phyloP scores from a whole-genome alignment of 2,797 vertebrate species.

The Rhynchotus rufescens region DNA sequence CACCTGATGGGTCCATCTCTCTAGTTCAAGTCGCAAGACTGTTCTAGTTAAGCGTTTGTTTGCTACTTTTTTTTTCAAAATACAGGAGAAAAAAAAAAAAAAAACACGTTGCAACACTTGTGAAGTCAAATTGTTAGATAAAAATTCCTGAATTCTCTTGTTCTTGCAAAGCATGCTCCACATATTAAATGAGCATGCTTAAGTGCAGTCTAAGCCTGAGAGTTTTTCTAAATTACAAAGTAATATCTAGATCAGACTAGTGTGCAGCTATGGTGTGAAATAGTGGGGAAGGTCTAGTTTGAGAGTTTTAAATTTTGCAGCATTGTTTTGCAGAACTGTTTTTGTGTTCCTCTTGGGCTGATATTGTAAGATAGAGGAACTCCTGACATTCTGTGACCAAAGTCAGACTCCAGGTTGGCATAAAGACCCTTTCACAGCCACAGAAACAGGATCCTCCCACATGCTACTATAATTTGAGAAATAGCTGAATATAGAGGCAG shows the following conservation, averaged over 20 bases:
- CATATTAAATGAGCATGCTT: neutral
- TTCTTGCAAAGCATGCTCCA: neutral
- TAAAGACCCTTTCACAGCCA: neutral
- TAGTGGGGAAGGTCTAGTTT: neutral
- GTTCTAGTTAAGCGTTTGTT: neutral
- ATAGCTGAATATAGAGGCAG: neutral
- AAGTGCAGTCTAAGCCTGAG: neutral
- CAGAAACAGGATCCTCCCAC: neutral
- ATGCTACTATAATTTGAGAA: neutral
- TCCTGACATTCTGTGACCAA: neutral
- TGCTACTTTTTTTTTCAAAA: neutral
- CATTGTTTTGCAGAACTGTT: neutral
- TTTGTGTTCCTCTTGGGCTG: neutral
- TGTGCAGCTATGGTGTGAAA: neutral
- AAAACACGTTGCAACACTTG: neutral
- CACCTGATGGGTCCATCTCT: neutral
- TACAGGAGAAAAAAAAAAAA: neutral
- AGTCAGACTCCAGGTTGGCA: accelerated
- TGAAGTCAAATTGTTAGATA: neutral
- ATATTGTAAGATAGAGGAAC: neutral
- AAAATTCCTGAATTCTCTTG: neutral
- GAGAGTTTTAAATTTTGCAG: neutral
- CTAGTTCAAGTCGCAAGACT: neutral
- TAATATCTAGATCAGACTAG: accelerated
- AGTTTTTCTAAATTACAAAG: neutral